Conservation (phyloP, 2,888 invertebrate species). For the Actias luna region DNA sequence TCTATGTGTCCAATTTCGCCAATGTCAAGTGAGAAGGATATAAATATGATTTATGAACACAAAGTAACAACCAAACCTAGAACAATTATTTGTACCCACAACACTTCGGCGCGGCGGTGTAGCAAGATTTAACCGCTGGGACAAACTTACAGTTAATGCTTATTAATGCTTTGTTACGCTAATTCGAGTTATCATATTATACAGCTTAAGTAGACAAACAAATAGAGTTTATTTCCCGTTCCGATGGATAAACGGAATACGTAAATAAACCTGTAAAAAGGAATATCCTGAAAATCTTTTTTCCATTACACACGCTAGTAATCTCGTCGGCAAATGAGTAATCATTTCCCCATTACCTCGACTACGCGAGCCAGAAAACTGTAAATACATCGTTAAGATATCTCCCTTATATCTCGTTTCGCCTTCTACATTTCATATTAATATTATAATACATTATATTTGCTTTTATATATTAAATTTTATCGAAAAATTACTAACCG, state of each 20-base stretch:
- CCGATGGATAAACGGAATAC: constrained; percentile 21
- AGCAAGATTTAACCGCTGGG: too few species aligned
- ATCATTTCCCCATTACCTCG: constrained; percentile 56
- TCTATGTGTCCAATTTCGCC: too few species aligned
- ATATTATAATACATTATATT: not conserved
- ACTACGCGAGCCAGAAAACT: constrained; percentile 31
- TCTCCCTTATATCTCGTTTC: constrained; percentile 37
- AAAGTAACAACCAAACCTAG: too few species aligned
- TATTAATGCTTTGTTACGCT: not conserved
- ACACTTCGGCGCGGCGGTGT: too few species aligned
- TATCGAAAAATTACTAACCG: not conserved
- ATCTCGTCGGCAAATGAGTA: constrained; percentile 48
- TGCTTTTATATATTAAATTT: not conserved
- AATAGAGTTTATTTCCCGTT: constrained; percentile 26
- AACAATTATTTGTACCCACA: too few species aligned
- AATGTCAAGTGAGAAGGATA: too few species aligned
- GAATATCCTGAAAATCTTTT: constrained; percentile 45
- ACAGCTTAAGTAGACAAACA: constrained; percentile 18
- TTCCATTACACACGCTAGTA: constrained; percentile 47
- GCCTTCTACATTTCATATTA: constrained; percentile 23
- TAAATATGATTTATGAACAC: too few species aligned
- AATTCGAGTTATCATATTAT: not conserved
- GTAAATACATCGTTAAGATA: constrained; percentile 47
- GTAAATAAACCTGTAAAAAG: constrained; percentile 20
- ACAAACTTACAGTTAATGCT: too few species aligned